Evolutionary conservation across 1,140 invertebrate species (phyloP).

Genomic region (Medauroidea extradentata): DNA sequence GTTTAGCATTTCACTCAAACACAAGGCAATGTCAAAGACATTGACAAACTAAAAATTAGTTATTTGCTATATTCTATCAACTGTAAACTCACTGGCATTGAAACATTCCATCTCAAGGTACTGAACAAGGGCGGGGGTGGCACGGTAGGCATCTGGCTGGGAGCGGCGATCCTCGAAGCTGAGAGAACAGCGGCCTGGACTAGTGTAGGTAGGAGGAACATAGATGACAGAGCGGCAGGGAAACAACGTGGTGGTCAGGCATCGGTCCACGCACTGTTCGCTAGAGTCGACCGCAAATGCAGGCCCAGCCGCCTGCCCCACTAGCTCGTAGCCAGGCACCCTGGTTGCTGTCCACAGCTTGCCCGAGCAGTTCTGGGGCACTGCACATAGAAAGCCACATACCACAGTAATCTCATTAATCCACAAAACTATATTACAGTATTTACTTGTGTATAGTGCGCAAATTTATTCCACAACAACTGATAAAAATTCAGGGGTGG

Average conservation of each 20-base stretch:
- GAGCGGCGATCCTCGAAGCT: slow-evolving; percentile 48
- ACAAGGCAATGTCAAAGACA: too few relatives aligned
- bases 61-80: too few relatives aligned
- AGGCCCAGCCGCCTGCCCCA: slow-evolving; percentile 39
- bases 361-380: slow-evolving; percentile 24
- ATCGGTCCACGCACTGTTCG: slow-evolving; percentile 42
- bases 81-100: slow-evolving; percentile 2
- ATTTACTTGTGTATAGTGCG: too few relatives aligned
- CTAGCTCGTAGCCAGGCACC: slow-evolving; percentile 41
- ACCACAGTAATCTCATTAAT: too few relatives aligned
- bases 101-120: slow-evolving; percentile 54
- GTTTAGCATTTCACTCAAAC: too few relatives aligned
- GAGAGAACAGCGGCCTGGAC: slow-evolving; percentile 38
- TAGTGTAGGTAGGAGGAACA: slow-evolving; percentile 11
- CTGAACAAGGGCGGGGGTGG: slow-evolving; percentile 39
- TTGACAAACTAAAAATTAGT: too few relatives aligned
- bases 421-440: too few relatives aligned
- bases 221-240: slow-evolving; percentile 39
- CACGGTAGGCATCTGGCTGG: slow-evolving; percentile 46
- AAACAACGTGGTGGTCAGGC: slow-evolving; percentile 33
- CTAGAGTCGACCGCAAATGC: slow-evolving; percentile 34
- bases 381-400: too few relatives aligned
- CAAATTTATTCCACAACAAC: too few relatives aligned
- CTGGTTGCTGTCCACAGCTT: slow-evolving; percentile 44
- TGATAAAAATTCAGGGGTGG: too few relatives aligned